Percentiles rank a stretch among this genome's conserved stretches.
Conservation (phyloP, 2,797 vertebrate species). For the Typhlichthys subterraneus region DNA sequence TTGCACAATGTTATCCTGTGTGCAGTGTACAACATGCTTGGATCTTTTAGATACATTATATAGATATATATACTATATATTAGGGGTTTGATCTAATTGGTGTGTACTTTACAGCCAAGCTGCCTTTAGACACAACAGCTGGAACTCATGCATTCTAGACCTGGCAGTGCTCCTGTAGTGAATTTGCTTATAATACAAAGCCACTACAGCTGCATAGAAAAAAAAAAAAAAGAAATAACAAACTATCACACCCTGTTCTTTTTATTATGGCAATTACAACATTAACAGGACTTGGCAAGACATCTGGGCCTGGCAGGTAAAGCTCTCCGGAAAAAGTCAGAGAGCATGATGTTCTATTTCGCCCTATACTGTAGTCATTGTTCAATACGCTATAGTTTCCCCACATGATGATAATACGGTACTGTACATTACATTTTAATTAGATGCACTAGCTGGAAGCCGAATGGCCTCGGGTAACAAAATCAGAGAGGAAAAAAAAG, state of each 20-base stretch:
- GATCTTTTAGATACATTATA: conserved; percentile 47
- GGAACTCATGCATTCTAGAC: conserved; percentile 22
- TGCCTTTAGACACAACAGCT: conserved; percentile 37
- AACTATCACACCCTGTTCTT: conserved; percentile 48
- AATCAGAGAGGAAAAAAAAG: not conserved
- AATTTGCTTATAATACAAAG: conserved; percentile 56
- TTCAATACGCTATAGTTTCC: conserved; percentile 7
- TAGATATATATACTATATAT: conserved; percentile 6
- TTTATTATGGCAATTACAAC: conserved; percentile 23
- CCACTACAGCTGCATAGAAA: conserved; percentile 33
- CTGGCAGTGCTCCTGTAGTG: conserved; percentile 40
- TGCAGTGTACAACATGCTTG: conserved; percentile 44
- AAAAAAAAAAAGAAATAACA: conserved; percentile 32
- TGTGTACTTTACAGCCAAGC: conserved; percentile 41
- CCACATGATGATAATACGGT: too few species aligned
- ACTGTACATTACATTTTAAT: too few species aligned
- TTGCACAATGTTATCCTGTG: conserved; percentile 15
- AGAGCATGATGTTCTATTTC: conserved; percentile 12
- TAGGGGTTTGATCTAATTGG: conserved; percentile 40
- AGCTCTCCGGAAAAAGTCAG: conserved; percentile 1
- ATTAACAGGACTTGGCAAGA: conserved; percentile 29
- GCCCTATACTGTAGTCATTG: conserved; percentile 2
- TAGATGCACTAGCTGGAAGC: too few species aligned
- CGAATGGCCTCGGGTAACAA: not conserved
- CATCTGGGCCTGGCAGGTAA: conserved; percentile 15